phyloP scores from a whole-genome alignment of 1,140 invertebrate species.

The Sipha flava region DNA sequence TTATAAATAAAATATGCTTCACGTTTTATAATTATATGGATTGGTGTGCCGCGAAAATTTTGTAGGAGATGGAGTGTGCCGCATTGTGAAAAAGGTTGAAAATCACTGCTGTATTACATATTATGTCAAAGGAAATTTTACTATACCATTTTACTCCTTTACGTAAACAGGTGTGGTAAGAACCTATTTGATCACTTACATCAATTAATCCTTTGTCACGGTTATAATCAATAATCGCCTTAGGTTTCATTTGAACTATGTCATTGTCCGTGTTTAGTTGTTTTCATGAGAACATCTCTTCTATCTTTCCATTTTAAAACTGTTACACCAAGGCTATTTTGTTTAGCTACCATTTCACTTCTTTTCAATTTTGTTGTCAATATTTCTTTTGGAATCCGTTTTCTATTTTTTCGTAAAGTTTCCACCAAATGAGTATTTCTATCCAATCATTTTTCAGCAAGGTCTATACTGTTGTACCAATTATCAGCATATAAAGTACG shows the following conservation, averaged over 20 bases:
- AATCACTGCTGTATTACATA: too few species aligned
- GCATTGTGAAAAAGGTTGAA: too few species aligned
- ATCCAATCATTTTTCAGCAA: slow-evolving; percentile 35
- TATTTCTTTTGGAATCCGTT: slow-evolving; percentile 30
- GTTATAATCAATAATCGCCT: neutral
- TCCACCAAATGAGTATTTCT: slow-evolving; percentile 36
- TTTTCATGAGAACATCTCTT: slow-evolving; percentile 38
- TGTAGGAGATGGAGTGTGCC: too few species aligned
- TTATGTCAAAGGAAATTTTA: too few species aligned
- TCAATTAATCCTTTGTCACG: neutral
- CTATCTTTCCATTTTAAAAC: slow-evolving; percentile 39
- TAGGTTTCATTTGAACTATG: slow-evolving; percentile 4
- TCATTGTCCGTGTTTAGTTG: slow-evolving; percentile 35
- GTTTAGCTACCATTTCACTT: too few species aligned
- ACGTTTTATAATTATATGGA: too few species aligned
- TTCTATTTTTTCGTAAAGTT: slow-evolving; percentile 36
- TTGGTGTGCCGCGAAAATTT: too few species aligned
- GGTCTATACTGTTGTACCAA: slow-evolving; percentile 36
- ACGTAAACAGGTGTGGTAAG: neutral
- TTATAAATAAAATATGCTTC: too few species aligned
- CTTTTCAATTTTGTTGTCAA: slow-evolving; percentile 33
- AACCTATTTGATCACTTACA: neutral
- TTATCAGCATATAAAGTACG: neutral
- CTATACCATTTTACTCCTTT: neutral
- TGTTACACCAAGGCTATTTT: slow-evolving; percentile 22